Base-by-base conservation (phyloP, 1,140 invertebrate species). In the Drosophila lacertosa region DNA sequence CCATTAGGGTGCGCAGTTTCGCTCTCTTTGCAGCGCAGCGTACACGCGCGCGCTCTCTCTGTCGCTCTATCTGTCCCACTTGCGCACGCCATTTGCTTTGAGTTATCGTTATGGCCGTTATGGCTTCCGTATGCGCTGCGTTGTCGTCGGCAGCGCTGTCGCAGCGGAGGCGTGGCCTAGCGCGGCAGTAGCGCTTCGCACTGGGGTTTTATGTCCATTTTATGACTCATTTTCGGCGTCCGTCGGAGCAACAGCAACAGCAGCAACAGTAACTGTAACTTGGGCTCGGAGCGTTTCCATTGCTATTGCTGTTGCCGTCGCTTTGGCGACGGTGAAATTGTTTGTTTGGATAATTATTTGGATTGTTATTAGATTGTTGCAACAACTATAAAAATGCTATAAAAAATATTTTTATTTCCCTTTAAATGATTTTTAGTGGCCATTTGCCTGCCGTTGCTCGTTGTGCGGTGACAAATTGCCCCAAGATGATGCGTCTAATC, bases 311-410 rank as follows among this genome's bases (percentile, higher is more conserved):
- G 55, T 72, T 80, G 77, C 74, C 74, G 78, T 82, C 71, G 84
- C 77, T 83, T 86, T 70, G 77, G 74, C 80, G 70, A 74, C 77
- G 70, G 57, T 72, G 65, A 75, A 84, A 84, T 89, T 84, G 72
- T 81, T 84, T 89, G 75, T 88, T 89, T 86, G 74, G 74, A 90
- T 90, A 89, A 90, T 90, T 90, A 90, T 89, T 88, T 75, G 60
- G 83, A 90, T 90, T 89, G 80, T 90, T 89, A 90, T 90, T 89
- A 90, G 84, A 90, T 89, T 90, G 89, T 89, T 90, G 84, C 77
- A 90, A 77, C 83, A 90, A 86, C 89, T 90, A 90, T 88, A 84
- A 89, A 90, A 89, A 83, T 74, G 76, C 69, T 84, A 89, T 88
- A 88, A 88, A 84, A 83, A 84, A 88, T 88, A 90, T 89, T 88